phyloP scores from a whole-genome alignment of 1,140 invertebrate species.

The Colletes gigas region DNA sequence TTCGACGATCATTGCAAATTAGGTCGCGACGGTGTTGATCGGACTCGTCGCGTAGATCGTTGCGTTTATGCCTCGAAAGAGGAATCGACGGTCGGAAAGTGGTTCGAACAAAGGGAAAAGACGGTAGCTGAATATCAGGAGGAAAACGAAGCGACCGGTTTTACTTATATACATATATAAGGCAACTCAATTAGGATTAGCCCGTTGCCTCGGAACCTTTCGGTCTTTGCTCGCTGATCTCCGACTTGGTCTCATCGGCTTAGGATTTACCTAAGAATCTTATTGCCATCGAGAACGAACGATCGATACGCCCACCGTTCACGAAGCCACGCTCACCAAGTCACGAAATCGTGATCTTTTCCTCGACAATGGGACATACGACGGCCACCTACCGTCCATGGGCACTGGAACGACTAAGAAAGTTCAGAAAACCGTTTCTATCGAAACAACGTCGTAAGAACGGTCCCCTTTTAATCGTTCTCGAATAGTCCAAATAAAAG shows the following conservation, averaged over 20 bases:
- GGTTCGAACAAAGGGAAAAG: neutral
- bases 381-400: constrained; percentile 53
- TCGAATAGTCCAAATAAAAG: too few relatives aligned
- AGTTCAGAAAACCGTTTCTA: constrained; percentile 55
- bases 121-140: constrained; percentile 15
- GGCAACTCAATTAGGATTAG: constrained; percentile 78
- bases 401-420: constrained; percentile 31
- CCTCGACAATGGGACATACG: constrained; percentile 59
- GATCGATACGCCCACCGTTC: constrained; percentile 68
- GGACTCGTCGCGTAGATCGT: too few relatives aligned
- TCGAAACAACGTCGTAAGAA: neutral
- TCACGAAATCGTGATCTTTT: constrained; percentile 66
- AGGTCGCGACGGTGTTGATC: too few relatives aligned
- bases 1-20: neutral
- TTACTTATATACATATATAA: constrained; percentile 66
- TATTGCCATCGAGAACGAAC: constrained; percentile 66
- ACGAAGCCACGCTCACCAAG: constrained; percentile 60
- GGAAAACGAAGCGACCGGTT: constrained; percentile 59
- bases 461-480: too few relatives aligned
- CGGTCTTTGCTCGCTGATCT: constrained; percentile 72
- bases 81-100: too few relatives aligned
- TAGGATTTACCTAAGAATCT: constrained; percentile 75
- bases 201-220: constrained; percentile 62
- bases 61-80: too few relatives aligned
- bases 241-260: constrained; percentile 75